Base-by-base conservation (phyloP, 1,140 invertebrate species). In the Drosophila nigrodunni region DNA sequence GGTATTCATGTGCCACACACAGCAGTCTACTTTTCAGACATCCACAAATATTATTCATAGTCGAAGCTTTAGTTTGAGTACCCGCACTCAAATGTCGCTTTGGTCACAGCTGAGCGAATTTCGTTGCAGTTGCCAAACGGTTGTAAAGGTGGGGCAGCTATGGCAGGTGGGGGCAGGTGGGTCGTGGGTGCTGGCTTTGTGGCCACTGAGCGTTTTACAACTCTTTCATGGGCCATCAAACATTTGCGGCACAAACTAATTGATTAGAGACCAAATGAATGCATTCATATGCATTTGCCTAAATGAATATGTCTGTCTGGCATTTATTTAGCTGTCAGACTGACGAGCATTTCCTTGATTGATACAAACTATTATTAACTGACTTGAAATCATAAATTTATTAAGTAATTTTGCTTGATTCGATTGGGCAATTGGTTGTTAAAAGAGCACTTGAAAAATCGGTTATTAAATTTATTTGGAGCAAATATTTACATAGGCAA, bases 1-100 rank as follows among this genome's bases (percentile, higher is more conserved):
- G 72, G 78, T 78, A 86, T 71, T 87, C 82, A 86, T 66, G 61
- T 86, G 77, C 77, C 83, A 86, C 41, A 74, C 82, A 49, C 60
- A 66, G 50, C 39, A 44, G 52, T 55, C 18, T 18, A 37, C 50
- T 67, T 58, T 58, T 11, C 21, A 30, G 25, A 30, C 35, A 30
- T 30, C 21, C 77, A 65, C 52, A 44, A 47, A 52, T 55, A 55
- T 15, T 46, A 50, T 62, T 39, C 59, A 62, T 39, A 62, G 59
- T 18, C 44, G 25, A 30, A 65, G 43, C 7, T 18, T 18, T 41
- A 9, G 54, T 44, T 65, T 50, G 46, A 77, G 80, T 77, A 50
- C 62, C 60, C 44, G 55, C 35, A 77, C 34, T 50, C 60, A 44
- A 52, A 58, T 49, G 62, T 46, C 46, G 49, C 37, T 57, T 10